Base-by-base conservation (phyloP, 2,888 invertebrate species). In the Ferdinandea cuprea region DNA sequence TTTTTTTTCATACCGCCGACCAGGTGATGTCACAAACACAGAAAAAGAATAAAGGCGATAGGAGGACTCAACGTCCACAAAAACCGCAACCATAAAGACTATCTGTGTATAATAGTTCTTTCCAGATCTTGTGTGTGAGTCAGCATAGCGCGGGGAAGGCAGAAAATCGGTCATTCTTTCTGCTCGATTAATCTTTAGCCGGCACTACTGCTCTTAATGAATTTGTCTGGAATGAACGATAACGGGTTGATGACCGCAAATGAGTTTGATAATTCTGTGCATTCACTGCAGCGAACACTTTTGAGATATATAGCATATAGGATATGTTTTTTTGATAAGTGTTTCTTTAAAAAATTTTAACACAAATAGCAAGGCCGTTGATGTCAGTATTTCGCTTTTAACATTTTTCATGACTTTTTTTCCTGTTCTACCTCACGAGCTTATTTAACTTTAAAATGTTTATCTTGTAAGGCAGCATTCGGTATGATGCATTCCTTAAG, bases 221-320 rank as follows among this genome's bases (percentile, higher is more conserved):
- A 71, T 56, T 72, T 78, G 25, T 54, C 68, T 68, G 58, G 28
- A 66, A 52, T 48, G 44, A 25, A 9, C 37, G 68, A 54, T 54
- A 68, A 68, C 65, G 56, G 76, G 65, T 32, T 44, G 65, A 66
- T 72, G 78, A 58, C 48, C 46, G 35, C 52, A 71, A 71, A 65
- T 63, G 50, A 65, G 63, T 71, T 71, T 58, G 42, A 50, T 58
- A 69, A 56, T 77, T 76, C 48, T 32, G 19, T 15, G 21, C 8
- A 11, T 1, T 17, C 1, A 13, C 13, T 15, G 13, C 15, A 44
- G 19, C 1, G 3, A 44, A 19, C 8, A 42, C 42, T 15, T 42
- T 0, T 17, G 42, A 7, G 25, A n/a, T n/a, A n/a, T n/a, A n/a
- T n/a, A n/a, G n/a, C n/a, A n/a, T n/a, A n/a, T n/a, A n/a, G n/a